phyloP scores from a whole-genome alignment of 2,797 vertebrate species.

The Bovichtus variegatus region DNA sequence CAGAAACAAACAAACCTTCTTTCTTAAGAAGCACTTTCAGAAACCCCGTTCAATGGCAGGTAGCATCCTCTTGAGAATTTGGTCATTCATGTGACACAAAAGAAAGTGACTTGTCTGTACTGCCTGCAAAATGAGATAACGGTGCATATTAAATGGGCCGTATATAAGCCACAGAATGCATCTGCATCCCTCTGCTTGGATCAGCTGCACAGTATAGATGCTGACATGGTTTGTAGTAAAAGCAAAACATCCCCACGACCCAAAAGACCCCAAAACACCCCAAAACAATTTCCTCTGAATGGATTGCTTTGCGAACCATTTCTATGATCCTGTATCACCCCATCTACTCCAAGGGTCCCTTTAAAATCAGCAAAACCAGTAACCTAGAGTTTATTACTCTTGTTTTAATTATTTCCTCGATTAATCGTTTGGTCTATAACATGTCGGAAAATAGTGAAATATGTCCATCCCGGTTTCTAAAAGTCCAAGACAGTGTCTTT shows the following conservation, averaged over 20 bases:
- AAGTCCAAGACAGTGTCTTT: no score
- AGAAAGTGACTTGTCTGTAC: constrained; percentile 17
- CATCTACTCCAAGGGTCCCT: constrained; percentile 27
- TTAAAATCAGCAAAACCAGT: constrained; percentile 22
- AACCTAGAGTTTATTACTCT: background rate
- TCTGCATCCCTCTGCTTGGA: constrained; percentile 55
- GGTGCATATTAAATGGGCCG: constrained; percentile 43
- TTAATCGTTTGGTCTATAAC: no score
- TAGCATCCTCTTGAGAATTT: constrained; percentile 14
- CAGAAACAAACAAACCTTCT: background rate
- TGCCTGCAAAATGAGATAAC: constrained; percentile 27
- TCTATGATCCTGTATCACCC: constrained; percentile 30
- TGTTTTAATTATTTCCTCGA: background rate
- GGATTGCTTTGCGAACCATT: constrained; percentile 55
- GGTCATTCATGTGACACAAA: constrained; percentile 12
- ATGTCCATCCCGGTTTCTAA: no score
- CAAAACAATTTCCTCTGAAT: constrained; percentile 65
- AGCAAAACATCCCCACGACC: constrained; percentile 67
- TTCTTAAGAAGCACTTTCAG: constrained; percentile 5
- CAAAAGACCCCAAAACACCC: constrained; percentile 52
- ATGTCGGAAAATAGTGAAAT: no score
- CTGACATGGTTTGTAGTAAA: constrained; percentile 59
- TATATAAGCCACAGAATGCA: constrained; percentile 51
- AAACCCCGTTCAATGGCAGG: constrained; percentile 20
- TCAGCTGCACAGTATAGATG: constrained; percentile 52